Conservation (phyloP, 2,797 vertebrate species). For the Chanos chanos region DNA sequence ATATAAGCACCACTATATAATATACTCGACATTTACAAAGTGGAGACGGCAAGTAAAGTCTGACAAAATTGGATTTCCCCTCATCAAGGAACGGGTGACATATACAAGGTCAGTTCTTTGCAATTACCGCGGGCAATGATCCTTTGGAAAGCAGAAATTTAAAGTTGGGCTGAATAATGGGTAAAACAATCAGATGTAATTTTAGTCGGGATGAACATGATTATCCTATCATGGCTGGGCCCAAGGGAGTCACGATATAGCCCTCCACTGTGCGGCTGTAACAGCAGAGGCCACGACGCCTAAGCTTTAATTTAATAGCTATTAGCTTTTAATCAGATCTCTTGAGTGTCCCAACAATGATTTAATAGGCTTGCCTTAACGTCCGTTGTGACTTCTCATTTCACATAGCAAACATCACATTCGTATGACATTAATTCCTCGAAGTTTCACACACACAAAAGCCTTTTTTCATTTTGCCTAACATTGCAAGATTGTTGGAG, state of each 20-base stretch:
- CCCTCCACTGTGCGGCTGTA: slow-evolving; percentile 48
- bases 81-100: slow-evolving; percentile 68
- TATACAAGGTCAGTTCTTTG: slow-evolving; percentile 87
- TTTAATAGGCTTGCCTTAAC: slow-evolving; percentile 69
- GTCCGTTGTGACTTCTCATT: slow-evolving; percentile 21
- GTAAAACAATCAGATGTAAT: slow-evolving; percentile 85
- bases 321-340: slow-evolving; percentile 72
- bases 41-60: slow-evolving; percentile 37
- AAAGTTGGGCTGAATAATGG: slow-evolving; percentile 94
- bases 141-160: slow-evolving; percentile 91
- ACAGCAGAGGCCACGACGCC: slow-evolving; percentile 39
- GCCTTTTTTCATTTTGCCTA: too few relatives aligned
- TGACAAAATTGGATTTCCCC: slow-evolving; percentile 60
- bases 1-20: too few relatives aligned
- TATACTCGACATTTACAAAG: slow-evolving; percentile 45
- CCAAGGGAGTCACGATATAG: slow-evolving; percentile 51
- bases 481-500: too few relatives aligned
- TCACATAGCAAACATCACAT: neutral
- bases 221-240: slow-evolving; percentile 78
- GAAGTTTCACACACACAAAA: too few relatives aligned
- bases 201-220: slow-evolving; percentile 78
- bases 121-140: slow-evolving; percentile 95
- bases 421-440: too few relatives aligned
- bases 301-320: slow-evolving; percentile 58
- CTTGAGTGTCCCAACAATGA: slow-evolving; percentile 62